Conservation (phyloP, 2,888 invertebrate species). For the Ephialtes manifestator region DNA sequence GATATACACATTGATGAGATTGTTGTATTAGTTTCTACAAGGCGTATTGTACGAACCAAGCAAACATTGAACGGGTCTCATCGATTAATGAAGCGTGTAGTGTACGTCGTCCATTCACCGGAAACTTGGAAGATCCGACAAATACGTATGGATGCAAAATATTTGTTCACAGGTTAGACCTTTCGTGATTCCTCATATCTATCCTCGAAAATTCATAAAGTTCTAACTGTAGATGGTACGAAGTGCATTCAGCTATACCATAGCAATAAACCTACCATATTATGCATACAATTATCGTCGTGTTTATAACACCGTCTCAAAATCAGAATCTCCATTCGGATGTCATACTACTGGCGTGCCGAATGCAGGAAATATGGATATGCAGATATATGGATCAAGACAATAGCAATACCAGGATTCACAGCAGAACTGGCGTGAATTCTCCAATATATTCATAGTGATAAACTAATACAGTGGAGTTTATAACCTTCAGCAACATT, state of each 20-base stretch:
- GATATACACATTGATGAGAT: background rate
- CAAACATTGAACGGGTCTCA: conserved; percentile 6
- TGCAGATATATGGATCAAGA: background rate
- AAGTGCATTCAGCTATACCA: background rate
- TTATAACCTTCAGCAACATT: background rate
- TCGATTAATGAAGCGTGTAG: conserved; percentile 34
- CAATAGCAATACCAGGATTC: background rate
- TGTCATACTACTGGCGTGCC: background rate
- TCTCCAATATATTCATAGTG: background rate
- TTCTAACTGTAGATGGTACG: no score
- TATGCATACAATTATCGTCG: conserved; percentile 20
- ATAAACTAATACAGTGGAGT: background rate
- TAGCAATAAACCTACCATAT: background rate
- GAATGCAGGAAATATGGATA: background rate
- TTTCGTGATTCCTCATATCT: no score
- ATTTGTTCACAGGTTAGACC: no score
- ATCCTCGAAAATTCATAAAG: no score
- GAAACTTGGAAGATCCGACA: conserved; percentile 36
- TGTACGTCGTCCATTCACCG: conserved; percentile 12
- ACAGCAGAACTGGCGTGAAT: background rate
- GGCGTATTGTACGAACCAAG: conserved; percentile 15
- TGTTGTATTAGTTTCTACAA: conserved; percentile 18
- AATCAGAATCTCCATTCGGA: conserved; percentile 24
- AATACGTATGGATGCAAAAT: no score
- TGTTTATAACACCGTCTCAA: background rate